Evolutionary conservation across 2,797 vertebrate species (phyloP).

Genomic region (Xenentodon cancila): DNA sequence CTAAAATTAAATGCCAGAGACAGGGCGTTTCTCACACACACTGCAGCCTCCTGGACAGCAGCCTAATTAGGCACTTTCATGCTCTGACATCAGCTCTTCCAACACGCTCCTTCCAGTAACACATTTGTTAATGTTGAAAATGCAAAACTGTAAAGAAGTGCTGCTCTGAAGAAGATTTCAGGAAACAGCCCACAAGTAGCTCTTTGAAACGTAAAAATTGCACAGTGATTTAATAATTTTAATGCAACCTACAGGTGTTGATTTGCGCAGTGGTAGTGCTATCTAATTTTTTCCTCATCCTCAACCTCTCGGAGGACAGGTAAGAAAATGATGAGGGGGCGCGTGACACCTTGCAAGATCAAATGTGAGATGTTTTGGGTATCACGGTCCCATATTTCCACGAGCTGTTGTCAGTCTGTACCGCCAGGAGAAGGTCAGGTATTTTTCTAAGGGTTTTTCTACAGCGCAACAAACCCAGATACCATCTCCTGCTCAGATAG

Average conservation of each 20-base stretch:
- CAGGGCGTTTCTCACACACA: slow-evolving; percentile 76
- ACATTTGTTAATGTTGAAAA: slow-evolving; percentile 68
- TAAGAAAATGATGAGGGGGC: slow-evolving; percentile 29
- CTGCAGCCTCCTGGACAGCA: slow-evolving; percentile 80
- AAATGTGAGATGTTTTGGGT: slow-evolving; percentile 22
- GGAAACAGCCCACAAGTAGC: slow-evolving; percentile 33
- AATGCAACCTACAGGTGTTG: neutral
- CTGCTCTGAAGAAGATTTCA: slow-evolving; percentile 33
- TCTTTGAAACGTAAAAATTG: slow-evolving; percentile 31
- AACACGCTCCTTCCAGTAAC: slow-evolving; percentile 62
- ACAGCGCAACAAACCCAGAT: slow-evolving; percentile 55
- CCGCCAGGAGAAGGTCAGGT: slow-evolving; percentile 61
- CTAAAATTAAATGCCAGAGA: slow-evolving; percentile 83
- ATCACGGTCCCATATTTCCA: slow-evolving; percentile 43
- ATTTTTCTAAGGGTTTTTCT: slow-evolving; percentile 44
- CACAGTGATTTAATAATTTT: slow-evolving; percentile 35
- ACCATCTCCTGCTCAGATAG: slow-evolving; percentile 49
- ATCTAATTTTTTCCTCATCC: slow-evolving; percentile 1
- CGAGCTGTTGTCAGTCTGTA: slow-evolving; percentile 48
- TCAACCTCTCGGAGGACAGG: slow-evolving; percentile 6
- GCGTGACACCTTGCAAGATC: slow-evolving; percentile 28
- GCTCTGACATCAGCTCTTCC: slow-evolving; percentile 73
- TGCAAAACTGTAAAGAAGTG: slow-evolving; percentile 28
- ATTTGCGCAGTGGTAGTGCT: neutral
- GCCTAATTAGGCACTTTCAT: slow-evolving; percentile 83